Evolutionary conservation across 2,888 invertebrate species (phyloP).

Genomic region (Trichogramma dendrolimi): DNA sequence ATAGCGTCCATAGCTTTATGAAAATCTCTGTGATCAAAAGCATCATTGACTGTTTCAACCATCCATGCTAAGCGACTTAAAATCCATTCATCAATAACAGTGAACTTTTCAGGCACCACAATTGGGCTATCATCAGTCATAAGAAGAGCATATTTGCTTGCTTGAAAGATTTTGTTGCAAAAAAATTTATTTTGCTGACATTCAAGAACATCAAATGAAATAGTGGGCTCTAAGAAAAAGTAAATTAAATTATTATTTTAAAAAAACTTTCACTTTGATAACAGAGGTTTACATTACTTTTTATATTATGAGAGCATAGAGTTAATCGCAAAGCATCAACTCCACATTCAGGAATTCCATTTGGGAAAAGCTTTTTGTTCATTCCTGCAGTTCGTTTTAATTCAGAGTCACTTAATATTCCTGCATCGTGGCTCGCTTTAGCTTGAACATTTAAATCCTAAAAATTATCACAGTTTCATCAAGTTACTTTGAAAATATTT

Average conservation of each 20-base stretch:
- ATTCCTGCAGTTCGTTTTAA: constrained; percentile 63
- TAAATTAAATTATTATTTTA: neutral
- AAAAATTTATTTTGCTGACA: constrained; percentile 72
- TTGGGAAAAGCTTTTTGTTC: constrained; percentile 71
- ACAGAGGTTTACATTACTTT: constrained; percentile 46
- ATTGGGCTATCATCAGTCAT: constrained; percentile 44
- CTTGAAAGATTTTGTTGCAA: constrained; percentile 97
- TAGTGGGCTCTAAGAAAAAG: constrained; percentile 50
- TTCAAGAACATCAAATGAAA: constrained; percentile 55
- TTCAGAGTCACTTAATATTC: constrained; percentile 63
- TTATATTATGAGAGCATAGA: constrained; percentile 74
- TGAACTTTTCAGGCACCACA: constrained; percentile 35
- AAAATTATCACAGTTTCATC: constrained; percentile 16
- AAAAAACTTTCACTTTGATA: neutral
- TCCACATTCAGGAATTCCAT: constrained; percentile 82
- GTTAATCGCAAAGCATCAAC: constrained; percentile 89
- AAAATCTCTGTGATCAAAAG: constrained; percentile 68
- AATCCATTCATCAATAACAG: constrained; percentile 78
- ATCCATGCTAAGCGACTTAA: constrained; percentile 71
- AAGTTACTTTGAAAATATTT: constrained; percentile 1
- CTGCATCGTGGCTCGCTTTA: constrained; percentile 55
- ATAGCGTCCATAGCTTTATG: constrained; percentile 68
- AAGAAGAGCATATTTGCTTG: constrained; percentile 60
- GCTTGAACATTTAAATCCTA: constrained; percentile 52
- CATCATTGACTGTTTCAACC: constrained; percentile 62